phyloP scores from a whole-genome alignment of 2,888 invertebrate genomes.

The Perithous albicinctus region DNA sequence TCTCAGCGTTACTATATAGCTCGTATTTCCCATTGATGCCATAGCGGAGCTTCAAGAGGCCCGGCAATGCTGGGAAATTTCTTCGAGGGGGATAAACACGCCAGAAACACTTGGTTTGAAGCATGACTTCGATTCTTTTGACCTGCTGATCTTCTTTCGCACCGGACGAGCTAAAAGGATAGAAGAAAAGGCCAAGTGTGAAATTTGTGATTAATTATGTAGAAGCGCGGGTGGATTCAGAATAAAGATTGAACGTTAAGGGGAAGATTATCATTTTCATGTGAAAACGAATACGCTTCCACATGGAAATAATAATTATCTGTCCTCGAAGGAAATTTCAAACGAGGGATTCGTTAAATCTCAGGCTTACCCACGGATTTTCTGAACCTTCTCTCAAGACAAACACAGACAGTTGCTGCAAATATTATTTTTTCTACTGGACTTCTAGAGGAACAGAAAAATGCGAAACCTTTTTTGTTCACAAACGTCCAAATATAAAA shows the following conservation, averaged over 20 bases:
- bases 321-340: neutral
- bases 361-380: neutral
- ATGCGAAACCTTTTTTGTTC: constrained; percentile 41
- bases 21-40: constrained; percentile 53
- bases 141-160: constrained; percentile 25
- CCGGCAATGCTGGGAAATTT: constrained; percentile 27
- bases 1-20: constrained; percentile 71
- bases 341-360: neutral
- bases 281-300: too few species aligned
- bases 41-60: constrained; percentile 41
- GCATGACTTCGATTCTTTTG: constrained; percentile 22
- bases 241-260: constrained; percentile 64
- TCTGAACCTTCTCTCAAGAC: neutral
- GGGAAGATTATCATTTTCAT: constrained; percentile 31
- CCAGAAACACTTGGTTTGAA: constrained; percentile 34
- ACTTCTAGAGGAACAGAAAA: constrained; percentile 3
- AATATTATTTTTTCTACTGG: neutral
- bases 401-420: constrained; percentile 2
- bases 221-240: constrained; percentile 67
- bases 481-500: too few species aligned
- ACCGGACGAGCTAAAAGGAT: neutral
- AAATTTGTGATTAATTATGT: constrained; percentile 81
- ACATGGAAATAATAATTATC: constrained; percentile 17
- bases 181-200: constrained; percentile 74
- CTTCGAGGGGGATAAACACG: constrained; percentile 62